Percentiles rank a stretch among this genome's conserved stretches.
Conservation (phyloP, 64 coral and sea anemone species). For the Hydrozoanthus tunicans region DNA sequence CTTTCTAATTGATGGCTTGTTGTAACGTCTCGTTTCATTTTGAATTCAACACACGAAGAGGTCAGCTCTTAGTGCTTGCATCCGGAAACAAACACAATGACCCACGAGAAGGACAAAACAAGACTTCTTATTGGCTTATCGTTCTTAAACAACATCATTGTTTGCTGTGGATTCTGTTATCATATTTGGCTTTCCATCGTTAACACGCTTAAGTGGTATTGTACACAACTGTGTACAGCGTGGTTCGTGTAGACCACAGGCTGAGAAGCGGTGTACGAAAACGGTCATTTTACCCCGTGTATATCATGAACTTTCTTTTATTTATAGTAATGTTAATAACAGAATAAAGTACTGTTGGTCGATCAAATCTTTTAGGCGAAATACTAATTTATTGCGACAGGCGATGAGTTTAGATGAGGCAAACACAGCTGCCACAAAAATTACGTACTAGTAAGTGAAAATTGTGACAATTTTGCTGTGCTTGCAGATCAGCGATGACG, state of each 20-base stretch:
- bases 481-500: no score
- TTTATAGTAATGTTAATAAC: no score
- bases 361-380: no score
- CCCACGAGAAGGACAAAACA: conserved; percentile 9
- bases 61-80: background rate
- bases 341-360: no score
- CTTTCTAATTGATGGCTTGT: background rate
- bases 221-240: conserved; percentile 13
- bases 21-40: conserved; percentile 8
- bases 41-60: conserved; percentile 41
- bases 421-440: no score
- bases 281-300: background rate
- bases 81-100: conserved; percentile 16
- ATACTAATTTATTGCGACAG: no score
- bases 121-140: conserved; percentile 25
- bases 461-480: no score
- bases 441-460: no score
- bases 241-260: background rate
- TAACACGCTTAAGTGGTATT: conserved; percentile 31
- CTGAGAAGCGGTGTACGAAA: no score
- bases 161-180: conserved; percentile 14
- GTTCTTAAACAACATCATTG: conserved; percentile 24
- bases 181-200: background rate
- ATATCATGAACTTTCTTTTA: background rate
- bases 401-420: no score